A percentile compares a stretch with the other conserved stretches of the same genome.
Evolutionary conservation across 2,113 vertebrate genomes (phyloP).

Genomic region (Centropus unirufus): DNA sequence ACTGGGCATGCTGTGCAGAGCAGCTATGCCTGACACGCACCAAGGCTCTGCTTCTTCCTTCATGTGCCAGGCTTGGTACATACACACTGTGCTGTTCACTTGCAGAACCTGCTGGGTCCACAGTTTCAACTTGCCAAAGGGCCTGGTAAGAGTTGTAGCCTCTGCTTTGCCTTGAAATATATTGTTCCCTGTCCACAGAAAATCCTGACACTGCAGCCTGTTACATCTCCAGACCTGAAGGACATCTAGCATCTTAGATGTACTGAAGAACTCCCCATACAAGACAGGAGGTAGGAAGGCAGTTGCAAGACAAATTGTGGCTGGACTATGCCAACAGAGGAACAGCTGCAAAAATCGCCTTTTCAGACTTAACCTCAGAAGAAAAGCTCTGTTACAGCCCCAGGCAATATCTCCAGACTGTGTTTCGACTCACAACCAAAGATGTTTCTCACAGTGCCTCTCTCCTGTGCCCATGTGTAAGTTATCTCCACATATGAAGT

Average conservation of each 20-base stretch:
- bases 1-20: too few relatives aligned
- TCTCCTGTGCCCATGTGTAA: not conserved
- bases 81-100: fast-evolving
- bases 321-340: not conserved
- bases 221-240: not conserved
- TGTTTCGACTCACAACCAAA: not conserved
- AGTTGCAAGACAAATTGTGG: not conserved
- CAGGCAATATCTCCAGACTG: not conserved
- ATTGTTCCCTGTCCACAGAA: not conserved
- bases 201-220: not conserved
- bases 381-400: not conserved
- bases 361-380: not conserved
- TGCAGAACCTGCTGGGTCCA: not conserved
- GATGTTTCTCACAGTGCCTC: not conserved
- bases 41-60: not conserved
- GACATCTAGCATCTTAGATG: not conserved
- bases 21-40: not conserved
- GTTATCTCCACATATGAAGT: not conserved
- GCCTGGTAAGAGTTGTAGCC: not conserved
- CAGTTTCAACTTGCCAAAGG: not conserved
- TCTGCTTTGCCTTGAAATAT: not conserved
- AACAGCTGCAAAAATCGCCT: not conserved
- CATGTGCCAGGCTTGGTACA: not conserved
- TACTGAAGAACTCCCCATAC: fast-evolving
- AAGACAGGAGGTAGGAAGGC: not conserved